Evolutionary conservation across 1,140 invertebrate species (phyloP), one percentile per base, ranked within the genome.

Genomic region (Coptotermes formosanus): DNA sequence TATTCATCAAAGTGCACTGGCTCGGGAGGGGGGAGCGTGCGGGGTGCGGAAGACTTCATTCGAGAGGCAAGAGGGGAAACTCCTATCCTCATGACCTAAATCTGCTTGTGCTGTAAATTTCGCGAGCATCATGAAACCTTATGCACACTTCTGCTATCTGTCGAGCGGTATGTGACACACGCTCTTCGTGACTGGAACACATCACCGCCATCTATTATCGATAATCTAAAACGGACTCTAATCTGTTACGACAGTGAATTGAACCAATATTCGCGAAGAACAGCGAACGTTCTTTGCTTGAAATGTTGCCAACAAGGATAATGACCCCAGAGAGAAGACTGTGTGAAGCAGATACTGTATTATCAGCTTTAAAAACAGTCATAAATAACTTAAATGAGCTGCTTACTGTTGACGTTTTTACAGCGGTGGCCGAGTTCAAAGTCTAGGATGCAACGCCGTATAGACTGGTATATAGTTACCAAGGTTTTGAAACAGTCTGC

Each of bases 21-120:
- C 38, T n/a, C 38, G 38, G 38, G 11, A 0, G 30, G 64, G 25
- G 64, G 64, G 25, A 23, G 55, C 55, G 0, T 30, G 64, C n/a
- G 64, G 64, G 64, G 64, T 75, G 64, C 14, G 64, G 64, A 75
- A 75, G 64, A n/a, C 64, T 75, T 75, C 64, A n/a, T 64, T 23
- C 59, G 59, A 8, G 59, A n/a, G 59, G 59, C 6, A 75, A 30
- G n/a, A 30, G 64, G 64, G 64, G 64, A 75, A 30, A 75, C 64
- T 75, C 30, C 64, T 75, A 75, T 75, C 64, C 64, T 11, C 6
- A 75, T 75, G 64, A 75, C 64, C 64, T 75, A 75, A 75, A 75
- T 75, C n/a, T 75, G 64, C 64, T 30, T 75, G 64, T 75, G 64
- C n/a, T 30, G 64, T 11, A 75, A n/a, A 75, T 75, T 75, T 75